Evolutionary conservation across 92 coral and sea anemone species (phyloP), one percentile per base, ranked within the genome.

Genomic region (Plumapathes pennacea): DNA sequence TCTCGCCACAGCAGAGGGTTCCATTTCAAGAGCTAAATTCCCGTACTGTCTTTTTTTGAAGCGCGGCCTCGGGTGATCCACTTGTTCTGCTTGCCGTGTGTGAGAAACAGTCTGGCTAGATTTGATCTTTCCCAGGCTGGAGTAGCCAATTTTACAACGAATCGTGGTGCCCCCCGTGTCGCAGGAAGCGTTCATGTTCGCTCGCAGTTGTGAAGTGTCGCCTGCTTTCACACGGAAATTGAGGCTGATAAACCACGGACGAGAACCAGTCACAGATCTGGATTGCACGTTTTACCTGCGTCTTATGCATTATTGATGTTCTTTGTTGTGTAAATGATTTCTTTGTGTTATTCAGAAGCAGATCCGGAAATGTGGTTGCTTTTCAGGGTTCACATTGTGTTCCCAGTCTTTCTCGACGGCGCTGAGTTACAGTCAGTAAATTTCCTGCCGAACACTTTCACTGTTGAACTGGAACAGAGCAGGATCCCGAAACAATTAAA

Each of bases 251-350:
- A 36, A 32, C 37, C 34, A 17, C 21, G 29, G 49, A 8, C 40
- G n/a, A 7, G 40, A n/a, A 34, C 40, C 14, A 66, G 50, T 53
- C 42, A 66, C 62, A 26, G 10, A 64, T 28, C 63, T 66, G 62
- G 25, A 32, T 14, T 30, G 38, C 81, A n/a, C n/a, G n/a, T 64
- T 76, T 84, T 71, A 72, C 83, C 81, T 49, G 63, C 67, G 46
- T 48, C 55, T 54, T 80, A 88, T 88, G 90, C 56, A 71, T 84
- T 60, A 88, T 88, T 83, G 74, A 88, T 88, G 22, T 57, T 54
- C 78, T 77, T 88, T 88, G 96, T 88, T 73, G 83, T 78, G 90
- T 71, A 77, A 88, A 88, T 88, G 72, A 65, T 61, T 67, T 71
- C 77, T 63, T 66, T 87, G 77, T 77, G 72, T 50, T 72, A 72